phyloP scores from a whole-genome alignment of 1,140 invertebrate species.

The Heliconius hewitsoni region DNA sequence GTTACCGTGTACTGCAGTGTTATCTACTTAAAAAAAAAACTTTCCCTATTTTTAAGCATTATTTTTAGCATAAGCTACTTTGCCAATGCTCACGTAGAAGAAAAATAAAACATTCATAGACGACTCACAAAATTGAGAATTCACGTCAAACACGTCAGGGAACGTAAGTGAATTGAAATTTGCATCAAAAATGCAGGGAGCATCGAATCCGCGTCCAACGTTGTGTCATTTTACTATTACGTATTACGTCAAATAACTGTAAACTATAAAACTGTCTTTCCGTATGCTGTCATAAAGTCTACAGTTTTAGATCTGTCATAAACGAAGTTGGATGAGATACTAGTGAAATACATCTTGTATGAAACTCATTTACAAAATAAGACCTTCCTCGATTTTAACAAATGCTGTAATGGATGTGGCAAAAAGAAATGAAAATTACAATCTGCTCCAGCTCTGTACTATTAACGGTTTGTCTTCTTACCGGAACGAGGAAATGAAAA shows the following conservation, averaged over 20 bases:
- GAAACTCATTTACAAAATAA: constrained; percentile 12
- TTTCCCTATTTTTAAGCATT: background rate
- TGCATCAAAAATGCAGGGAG: constrained; percentile 8
- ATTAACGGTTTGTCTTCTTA: no score
- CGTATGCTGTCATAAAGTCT: constrained; percentile 12
- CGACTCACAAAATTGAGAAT: background rate
- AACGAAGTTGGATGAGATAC: constrained; percentile 5
- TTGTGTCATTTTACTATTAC: background rate
- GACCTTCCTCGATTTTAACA: background rate
- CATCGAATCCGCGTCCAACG: constrained; percentile 2
- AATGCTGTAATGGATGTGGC: no score
- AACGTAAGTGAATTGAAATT: background rate
- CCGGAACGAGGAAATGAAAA: no score
- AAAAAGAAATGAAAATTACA: no score
- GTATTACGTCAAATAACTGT: constrained; percentile 3
- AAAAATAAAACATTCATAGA: constrained; percentile 6
- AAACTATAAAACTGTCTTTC: constrained; percentile 18
- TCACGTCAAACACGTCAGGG: background rate
- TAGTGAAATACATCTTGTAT: constrained; percentile 22
- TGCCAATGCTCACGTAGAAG: background rate
- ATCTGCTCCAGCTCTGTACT: no score
- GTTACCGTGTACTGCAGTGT: background rate
- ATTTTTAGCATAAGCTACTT: background rate
- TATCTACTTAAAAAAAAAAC: background rate
- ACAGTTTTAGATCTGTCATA: constrained; percentile 11